These are phyloP conservation scores for Folsomia manolachei DNA, from an alignment of 2,888 invertebrate species.

Conservation along the genomic window DNA sequence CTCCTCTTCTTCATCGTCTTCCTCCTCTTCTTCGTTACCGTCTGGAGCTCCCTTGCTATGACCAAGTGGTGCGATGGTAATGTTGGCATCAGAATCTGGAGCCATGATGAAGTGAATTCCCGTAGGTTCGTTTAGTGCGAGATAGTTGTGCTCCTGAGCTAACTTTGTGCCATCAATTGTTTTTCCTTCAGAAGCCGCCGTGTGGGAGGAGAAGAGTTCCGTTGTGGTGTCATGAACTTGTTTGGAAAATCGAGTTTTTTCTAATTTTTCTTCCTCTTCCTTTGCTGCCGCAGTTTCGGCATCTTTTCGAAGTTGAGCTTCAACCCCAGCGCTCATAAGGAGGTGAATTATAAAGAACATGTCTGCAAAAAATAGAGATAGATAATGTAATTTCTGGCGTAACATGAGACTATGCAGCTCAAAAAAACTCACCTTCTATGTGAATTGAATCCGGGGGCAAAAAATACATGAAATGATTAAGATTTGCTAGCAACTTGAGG, in stretches of 20 bases:
- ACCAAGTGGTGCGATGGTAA: slow-evolving; percentile 24
- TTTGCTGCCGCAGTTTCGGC: slow-evolving; percentile 8
- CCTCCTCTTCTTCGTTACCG: neutral
- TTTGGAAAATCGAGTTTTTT: neutral
- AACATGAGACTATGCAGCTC: neutral
- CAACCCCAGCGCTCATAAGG: slow-evolving; percentile 42
- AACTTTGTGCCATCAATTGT: slow-evolving; percentile 31
- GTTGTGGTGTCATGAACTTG: neutral
- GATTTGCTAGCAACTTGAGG: slow-evolving; percentile 40
- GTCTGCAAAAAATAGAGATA: slow-evolving; percentile 22
- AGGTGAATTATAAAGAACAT: slow-evolving; percentile 47
- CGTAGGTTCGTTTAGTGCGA: slow-evolving; percentile 26
- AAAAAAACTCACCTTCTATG: slow-evolving; percentile 30
- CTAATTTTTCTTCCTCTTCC: neutral
- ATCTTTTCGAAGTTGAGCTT: slow-evolving; percentile 37
- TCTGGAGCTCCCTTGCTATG: neutral
- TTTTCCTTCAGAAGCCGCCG: neutral
- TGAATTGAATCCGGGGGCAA: slow-evolving; percentile 37
- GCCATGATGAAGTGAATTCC: slow-evolving; percentile 32
- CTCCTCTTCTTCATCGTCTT: too few species aligned
- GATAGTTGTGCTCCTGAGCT: slow-evolving; percentile 30
- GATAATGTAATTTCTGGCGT: neutral
- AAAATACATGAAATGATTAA: slow-evolving; percentile 47
- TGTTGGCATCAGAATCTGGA: slow-evolving; percentile 22
- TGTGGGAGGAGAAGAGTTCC: slow-evolving; percentile 2